phyloP scores from a whole-genome alignment of 2,797 vertebrate genomes.

The Nannoperca obscura region DNA sequence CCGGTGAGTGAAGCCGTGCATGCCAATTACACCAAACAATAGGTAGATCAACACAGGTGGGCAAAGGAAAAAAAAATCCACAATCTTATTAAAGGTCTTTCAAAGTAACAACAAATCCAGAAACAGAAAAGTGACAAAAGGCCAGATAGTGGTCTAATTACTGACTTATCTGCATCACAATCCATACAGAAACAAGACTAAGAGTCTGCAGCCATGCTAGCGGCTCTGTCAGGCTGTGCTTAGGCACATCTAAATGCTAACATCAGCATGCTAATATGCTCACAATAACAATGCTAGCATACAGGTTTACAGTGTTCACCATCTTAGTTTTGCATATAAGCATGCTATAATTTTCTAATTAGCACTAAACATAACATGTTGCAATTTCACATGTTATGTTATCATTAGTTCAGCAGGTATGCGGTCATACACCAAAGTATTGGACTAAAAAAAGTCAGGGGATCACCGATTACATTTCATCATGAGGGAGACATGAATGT shows the following conservation, averaged over 20 bases:
- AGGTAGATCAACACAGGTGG: background rate
- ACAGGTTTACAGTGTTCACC: background rate
- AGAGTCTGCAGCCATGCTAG: background rate
- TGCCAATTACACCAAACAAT: slow-evolving; percentile 5
- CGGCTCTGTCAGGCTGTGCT: background rate
- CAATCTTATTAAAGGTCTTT: background rate
- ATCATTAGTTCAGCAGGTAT: background rate
- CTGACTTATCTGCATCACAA: background rate
- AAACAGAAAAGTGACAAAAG: background rate
- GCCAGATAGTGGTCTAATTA: background rate
- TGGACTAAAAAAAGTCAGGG: background rate
- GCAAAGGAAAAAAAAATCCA: background rate
- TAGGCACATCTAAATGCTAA: no score
- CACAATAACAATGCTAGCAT: no score
- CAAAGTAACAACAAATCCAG: background rate
- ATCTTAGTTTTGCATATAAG: background rate
- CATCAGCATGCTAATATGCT: no score
- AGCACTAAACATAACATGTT: background rate
- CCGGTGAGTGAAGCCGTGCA: slow-evolving; percentile 22
- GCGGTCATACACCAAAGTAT: background rate
- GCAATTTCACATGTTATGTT: no score
- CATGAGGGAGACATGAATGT: background rate
- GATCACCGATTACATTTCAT: background rate
- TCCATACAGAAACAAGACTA: background rate
- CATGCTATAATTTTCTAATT: background rate